These are phyloP conservation scores for Arizona elegans DNA, from an alignment of 2,113 vertebrate species.

Conservation along the genomic window DNA sequence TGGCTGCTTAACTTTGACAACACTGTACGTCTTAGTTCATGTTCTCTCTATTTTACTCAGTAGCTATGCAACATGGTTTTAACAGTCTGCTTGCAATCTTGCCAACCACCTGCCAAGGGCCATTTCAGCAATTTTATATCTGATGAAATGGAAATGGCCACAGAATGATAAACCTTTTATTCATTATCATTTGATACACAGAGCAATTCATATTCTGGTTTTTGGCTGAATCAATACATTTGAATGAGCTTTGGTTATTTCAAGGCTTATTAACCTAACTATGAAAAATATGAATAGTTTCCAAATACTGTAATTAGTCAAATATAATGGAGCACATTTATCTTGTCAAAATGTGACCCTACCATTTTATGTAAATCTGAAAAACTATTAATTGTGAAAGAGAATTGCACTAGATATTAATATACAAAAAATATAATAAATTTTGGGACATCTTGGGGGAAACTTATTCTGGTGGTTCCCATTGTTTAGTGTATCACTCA, in stretches of 20 bases:
- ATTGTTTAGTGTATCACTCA: neutral
- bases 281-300: neutral
- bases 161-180: neutral
- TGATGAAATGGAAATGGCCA: neutral
- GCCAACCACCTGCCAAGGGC: neutral
- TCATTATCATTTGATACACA: neutral
- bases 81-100: neutral
- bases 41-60: neutral
- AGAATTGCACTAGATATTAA: neutral
- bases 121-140: neutral
- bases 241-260: slow-evolving; percentile 14
- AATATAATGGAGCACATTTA: neutral
- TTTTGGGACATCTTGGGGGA: neutral
- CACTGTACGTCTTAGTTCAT: neutral
- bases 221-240: neutral
- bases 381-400: neutral
- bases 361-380: neutral
- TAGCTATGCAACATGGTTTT: neutral
- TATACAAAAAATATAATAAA: neutral
- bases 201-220: neutral
- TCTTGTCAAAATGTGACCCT: neutral
- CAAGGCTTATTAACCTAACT: slow-evolving; percentile 27
- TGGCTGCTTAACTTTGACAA: neutral
- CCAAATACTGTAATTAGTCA: neutral
- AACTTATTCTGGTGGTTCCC: neutral